Evolutionary conservation across 2,888 invertebrate species (phyloP).

Genomic region (Galerucella calmariensis): DNA sequence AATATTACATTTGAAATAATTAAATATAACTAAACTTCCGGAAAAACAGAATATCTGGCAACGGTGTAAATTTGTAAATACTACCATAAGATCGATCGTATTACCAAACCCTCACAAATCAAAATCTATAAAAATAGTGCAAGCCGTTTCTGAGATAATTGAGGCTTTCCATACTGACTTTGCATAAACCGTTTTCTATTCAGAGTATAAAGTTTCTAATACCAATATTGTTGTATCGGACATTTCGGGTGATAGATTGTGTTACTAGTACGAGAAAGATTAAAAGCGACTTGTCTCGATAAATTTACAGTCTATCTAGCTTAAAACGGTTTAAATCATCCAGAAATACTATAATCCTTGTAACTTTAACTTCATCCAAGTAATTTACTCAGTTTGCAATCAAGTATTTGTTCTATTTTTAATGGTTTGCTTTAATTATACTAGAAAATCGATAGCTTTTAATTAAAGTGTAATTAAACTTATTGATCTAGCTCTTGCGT

Average conservation of each 20-base stretch:
- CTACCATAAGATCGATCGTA: no score
- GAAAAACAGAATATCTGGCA: no score
- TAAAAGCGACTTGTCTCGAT: not conserved
- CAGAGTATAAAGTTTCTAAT: not conserved
- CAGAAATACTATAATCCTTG: not conserved
- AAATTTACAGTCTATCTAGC: slow-evolving; percentile 4
- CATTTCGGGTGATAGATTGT: not conserved
- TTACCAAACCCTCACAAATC: no score
- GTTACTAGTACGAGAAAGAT: not conserved
- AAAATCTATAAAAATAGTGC: no score
- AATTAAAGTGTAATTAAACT: not conserved
- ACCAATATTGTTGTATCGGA: not conserved
- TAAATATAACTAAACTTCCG: no score
- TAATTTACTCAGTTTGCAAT: slow-evolving; percentile 20
- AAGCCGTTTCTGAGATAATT: no score
- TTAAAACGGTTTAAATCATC: slow-evolving; percentile 2
- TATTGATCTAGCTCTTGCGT: not conserved
- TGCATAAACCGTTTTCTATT: no score
- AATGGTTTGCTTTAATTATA: slow-evolving; percentile 23
- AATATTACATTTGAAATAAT: no score
- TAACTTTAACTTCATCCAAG: not conserved
- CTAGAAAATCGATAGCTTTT: slow-evolving; percentile 10
- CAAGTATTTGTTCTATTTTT: slow-evolving; percentile 23
- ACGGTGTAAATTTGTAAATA: no score
- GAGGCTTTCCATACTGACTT: no score